Base-by-base conservation (phyloP, 2,888 invertebrate genomes). In the Pristionchus exspectatus region DNA sequence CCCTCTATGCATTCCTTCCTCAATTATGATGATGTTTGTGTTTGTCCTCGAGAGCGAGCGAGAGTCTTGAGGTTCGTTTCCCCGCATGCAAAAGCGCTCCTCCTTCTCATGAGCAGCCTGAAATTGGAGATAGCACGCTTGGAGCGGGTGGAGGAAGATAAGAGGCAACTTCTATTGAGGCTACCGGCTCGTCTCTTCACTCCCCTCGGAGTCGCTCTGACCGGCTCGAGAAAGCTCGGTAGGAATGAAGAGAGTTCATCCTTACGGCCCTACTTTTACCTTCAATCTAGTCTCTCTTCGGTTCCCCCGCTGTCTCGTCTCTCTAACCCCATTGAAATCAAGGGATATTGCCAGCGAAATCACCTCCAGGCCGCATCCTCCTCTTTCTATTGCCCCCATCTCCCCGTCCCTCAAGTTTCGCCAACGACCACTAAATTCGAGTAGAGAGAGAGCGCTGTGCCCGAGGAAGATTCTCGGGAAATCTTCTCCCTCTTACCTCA, bases 401-500 rank as follows among this genome's bases (percentile, higher is more conserved):
- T 38, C 33, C n/a, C 59, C 18, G 24, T 59, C 59, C 59, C 59
- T 59, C 59, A 3, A 63, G 63, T 63, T 18, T 24, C n/a, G 21
- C n/a, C 74, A 74, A 74, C 74, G 74, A 74, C 74, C 74, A 74
- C 74, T 74, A 74, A 74, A 33, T 74, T 38, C 21, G 74, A 74
- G 74, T 33, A 38, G 74, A 38, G 30, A 74, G 74, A n/a, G n/a
- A n/a, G n/a, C 38, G 24, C 7, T 7, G 59, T 3, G 63, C 44
- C 12, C 44, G 44, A 9, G 27, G 27, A 24, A 66, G 69, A 69
- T 69, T 27, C 24, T 18, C 30, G 30, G 12, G 74, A 74, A 74
- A 74, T 74, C 74, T 74, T 2, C 12, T n/a, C 7, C 18, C 38
- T 27, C 72, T 74, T 69, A 33, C 74, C 74, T 74, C n/a, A n/a